Evolutionary conservation across 1,140 invertebrate genomes (phyloP), one percentile per base, ranked within the genome.

Genomic region (Leptinotarsa texana): DNA sequence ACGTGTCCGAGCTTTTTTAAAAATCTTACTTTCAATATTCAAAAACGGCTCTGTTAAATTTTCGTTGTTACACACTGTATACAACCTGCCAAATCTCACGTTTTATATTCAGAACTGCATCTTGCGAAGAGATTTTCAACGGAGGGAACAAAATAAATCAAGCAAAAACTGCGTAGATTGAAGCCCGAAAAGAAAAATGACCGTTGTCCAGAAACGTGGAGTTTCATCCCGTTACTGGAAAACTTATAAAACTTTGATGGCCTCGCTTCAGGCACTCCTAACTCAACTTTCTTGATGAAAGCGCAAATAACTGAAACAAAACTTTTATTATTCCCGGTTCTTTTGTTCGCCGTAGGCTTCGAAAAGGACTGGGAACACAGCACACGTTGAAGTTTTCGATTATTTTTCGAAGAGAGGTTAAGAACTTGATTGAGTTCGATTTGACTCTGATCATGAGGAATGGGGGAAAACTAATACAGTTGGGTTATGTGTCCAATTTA

Each of bases 151-250:
- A 77, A 74, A 68, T 51, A 75, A 75, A 77, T 62, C 74, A 75
- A 42, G 48, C 47, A 63, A 67, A 57, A 48, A 70, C 79, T 82
- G 83, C 80, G 85, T 86, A 85, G 84, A 87, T 87, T 87, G 85
- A 83, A 86, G 86, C 85, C 77, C 74, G 80, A 83, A 83, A 84
- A 84, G 85, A 87, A 87, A 87, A 87, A 87, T 87, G 85, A 87
- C 86, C 86, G 83, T 83, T 85, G 85, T 86, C 83, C 84, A 83
- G 67, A 67, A 78, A 72, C 83, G 82, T 76, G 66, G 71, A 69
- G 78, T 77, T 80, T 80, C 81, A 78, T 81, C 80, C 78, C 74
- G 73, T 73, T 67, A 79, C 78, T 78, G 79, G 79, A 74, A 82
- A 85, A 85, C 84, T 85, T 84, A 85, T 85, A 83, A 85, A 85